Evolutionary conservation across 2,113 vertebrate genomes (phyloP).

Genomic region (Tupaia tana): DNA sequence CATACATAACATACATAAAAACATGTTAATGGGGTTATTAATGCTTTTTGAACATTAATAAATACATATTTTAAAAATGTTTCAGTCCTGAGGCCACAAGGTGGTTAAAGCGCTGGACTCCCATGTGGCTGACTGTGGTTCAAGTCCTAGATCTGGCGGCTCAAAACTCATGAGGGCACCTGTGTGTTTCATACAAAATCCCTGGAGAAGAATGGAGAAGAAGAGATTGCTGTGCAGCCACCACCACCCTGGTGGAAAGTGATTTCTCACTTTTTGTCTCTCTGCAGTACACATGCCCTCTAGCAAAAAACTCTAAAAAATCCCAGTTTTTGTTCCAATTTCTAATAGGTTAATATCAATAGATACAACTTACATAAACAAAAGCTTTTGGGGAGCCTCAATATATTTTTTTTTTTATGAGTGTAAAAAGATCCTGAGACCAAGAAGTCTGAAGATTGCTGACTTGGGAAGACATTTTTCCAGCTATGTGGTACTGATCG

Average conservation of each 20-base stretch:
- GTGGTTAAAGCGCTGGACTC: no score
- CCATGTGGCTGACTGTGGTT: no score
- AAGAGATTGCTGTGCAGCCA: no score
- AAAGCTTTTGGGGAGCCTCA: background rate
- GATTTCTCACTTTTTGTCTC: no score
- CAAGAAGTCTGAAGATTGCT: background rate
- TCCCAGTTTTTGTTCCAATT: conserved; percentile 1
- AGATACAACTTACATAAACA: background rate
- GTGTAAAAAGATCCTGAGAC: background rate
- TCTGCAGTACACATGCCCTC: no score
- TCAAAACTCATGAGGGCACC: no score
- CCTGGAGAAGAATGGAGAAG: no score
- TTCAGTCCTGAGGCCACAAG: background rate
- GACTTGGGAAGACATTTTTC: conserved; percentile 42
- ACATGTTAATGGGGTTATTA: background rate
- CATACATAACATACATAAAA: background rate
- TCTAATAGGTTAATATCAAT: background rate
- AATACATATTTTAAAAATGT: conserved; percentile 16
- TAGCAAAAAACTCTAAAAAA: no score
- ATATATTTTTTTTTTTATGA: background rate
- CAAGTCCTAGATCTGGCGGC: no score
- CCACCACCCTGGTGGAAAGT: no score
- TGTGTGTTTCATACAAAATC: no score
- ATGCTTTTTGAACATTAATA: conserved; percentile 39
- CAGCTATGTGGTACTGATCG: background rate